Percentiles rank a stretch among this genome's conserved stretches.
These are phyloP conservation scores for Pleuronectes platessa DNA, from an alignment of 2,113 vertebrate genomes.

Conservation along the genomic window DNA sequence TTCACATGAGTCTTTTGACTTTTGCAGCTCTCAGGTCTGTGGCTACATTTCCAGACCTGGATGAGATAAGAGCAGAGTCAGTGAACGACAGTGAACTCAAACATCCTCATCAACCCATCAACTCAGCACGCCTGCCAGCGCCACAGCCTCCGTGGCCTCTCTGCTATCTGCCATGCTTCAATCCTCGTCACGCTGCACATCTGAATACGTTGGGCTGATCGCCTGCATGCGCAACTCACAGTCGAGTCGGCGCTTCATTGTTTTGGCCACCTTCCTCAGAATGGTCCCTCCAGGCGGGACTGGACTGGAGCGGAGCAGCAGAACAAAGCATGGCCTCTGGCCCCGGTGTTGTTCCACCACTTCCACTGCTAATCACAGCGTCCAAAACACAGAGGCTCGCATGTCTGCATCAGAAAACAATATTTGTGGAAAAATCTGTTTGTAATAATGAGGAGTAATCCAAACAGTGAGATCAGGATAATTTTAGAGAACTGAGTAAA, in stretches of 20 bases:
- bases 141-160: constrained; percentile 13
- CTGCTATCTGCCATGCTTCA: background rate
- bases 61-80: too few species aligned
- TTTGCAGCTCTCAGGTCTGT: too few species aligned
- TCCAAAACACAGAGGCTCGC: constrained; percentile 20
- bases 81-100: too few species aligned
- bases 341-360: constrained; percentile 58
- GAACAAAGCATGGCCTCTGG: constrained; percentile 69
- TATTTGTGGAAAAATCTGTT: background rate
- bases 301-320: constrained; percentile 21
- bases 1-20: too few species aligned
- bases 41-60: too few species aligned
- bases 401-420: constrained; percentile 30
- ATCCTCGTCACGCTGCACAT: constrained; percentile 43
- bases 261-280: constrained; percentile 55
- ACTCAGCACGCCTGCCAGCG: too few species aligned
- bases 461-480: constrained; percentile 10
- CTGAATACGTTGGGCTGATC: constrained; percentile 36
- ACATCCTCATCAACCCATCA: too few species aligned
- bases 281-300: constrained; percentile 47
- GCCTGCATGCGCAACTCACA: background rate
- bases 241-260: constrained; percentile 23
- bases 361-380: constrained; percentile 50
- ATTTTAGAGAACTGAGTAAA: background rate
- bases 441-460: background rate